Conservation (phyloP, 2,888 invertebrate species). For the Nineta flava region DNA sequence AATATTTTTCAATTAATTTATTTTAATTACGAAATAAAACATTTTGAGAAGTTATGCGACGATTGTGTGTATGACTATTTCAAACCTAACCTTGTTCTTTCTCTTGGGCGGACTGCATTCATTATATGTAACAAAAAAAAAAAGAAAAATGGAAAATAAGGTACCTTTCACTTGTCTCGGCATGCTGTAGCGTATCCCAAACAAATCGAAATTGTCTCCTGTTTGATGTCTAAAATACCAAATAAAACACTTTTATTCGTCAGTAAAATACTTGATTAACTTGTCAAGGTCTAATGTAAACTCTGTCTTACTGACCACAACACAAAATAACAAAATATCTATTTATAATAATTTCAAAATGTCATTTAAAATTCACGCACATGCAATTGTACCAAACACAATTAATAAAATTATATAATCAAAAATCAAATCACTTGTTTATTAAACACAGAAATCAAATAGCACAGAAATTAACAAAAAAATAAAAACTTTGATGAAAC, state of each 20-base stretch:
- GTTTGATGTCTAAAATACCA: background rate
- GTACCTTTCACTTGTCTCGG: slow-evolving; percentile 5
- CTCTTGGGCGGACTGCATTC: background rate
- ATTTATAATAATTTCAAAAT: background rate
- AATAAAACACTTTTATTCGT: background rate
- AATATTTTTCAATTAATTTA: no score
- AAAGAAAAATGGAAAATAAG: background rate
- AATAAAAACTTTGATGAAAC: background rate
- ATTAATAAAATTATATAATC: no score
- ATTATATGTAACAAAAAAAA: no score
- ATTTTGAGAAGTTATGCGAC: background rate
- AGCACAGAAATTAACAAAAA: no score
- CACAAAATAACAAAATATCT: background rate
- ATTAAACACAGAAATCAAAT: background rate
- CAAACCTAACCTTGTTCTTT: slow-evolving; percentile 3
- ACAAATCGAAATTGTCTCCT: background rate
- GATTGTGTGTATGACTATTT: background rate
- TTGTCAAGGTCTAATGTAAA: slow-evolving; percentile 3
- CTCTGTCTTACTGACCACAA: background rate
- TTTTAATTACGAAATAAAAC: no score
- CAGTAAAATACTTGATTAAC: slow-evolving; percentile 1
- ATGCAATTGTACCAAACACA: background rate
- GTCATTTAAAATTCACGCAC: background rate
- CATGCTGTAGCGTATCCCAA: slow-evolving; percentile 4
- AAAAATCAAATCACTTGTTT: no score